Evolutionary conservation across 1,140 invertebrate genomes (phyloP).

Genomic region (Grapholita molesta): DNA sequence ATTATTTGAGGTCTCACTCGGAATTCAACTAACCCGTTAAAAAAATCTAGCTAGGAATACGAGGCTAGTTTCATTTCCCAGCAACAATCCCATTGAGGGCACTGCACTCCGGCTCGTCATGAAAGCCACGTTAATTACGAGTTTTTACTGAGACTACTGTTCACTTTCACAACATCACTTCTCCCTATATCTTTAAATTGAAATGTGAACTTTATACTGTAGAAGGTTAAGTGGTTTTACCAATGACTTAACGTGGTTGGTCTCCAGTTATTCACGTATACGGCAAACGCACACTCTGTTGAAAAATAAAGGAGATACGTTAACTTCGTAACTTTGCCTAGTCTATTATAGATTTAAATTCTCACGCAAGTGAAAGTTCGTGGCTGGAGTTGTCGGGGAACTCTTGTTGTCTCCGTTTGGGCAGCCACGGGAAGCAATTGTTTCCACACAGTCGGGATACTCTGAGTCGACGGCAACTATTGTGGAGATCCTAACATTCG

Average conservation of each 20-base stretch:
- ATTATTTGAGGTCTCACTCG: neutral
- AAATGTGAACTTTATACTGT: neutral
- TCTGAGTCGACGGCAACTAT: neutral
- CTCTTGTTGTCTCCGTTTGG: neutral
- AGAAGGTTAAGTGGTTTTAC: neutral
- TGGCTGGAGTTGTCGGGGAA: neutral
- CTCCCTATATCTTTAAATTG: neutral
- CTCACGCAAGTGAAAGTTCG: constrained; percentile 30
- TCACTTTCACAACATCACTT: neutral
- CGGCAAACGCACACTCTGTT: constrained; percentile 24
- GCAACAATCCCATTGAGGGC: constrained; percentile 44
- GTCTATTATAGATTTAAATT: constrained; percentile 43
- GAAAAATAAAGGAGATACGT: constrained; percentile 45
- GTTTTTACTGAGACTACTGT: constrained; percentile 27
- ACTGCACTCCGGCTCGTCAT: constrained; percentile 27
- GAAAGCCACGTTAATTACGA: constrained; percentile 58
- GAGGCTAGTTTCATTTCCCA: constrained; percentile 32
- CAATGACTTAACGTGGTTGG: neutral
- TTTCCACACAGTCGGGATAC: neutral
- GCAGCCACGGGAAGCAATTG: neutral
- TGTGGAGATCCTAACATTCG: neutral
- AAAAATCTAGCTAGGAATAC: constrained; percentile 31
- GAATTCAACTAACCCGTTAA: neutral
- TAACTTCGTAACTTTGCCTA: constrained; percentile 43
- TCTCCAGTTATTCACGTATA: constrained; percentile 7